Evolutionary conservation across 2,888 invertebrate genomes (phyloP).

Genomic region (Nematopogon swammerdamellus): DNA sequence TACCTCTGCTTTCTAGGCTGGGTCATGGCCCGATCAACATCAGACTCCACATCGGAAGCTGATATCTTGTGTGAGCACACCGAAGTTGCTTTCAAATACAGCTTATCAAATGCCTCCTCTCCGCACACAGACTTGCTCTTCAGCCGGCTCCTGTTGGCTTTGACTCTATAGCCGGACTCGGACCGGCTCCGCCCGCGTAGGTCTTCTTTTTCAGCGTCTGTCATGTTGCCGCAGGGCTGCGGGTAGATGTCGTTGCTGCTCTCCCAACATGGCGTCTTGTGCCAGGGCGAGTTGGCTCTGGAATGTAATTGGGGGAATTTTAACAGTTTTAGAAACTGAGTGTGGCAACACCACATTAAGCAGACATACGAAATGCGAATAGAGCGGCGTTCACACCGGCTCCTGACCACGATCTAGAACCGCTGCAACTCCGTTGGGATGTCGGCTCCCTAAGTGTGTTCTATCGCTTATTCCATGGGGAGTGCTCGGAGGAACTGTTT

Average conservation of each 20-base stretch:
- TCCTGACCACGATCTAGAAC: no score
- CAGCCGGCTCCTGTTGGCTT: constrained; percentile 23
- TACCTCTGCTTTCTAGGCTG: no score
- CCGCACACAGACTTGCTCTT: constrained; percentile 50
- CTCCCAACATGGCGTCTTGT: constrained; percentile 75
- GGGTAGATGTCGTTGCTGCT: constrained; percentile 79
- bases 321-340: no score
- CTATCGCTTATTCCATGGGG: no score
- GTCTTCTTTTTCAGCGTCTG: constrained; percentile 73
- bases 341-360: no score
- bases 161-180: constrained; percentile 61
- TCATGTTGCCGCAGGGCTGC: constrained; percentile 76
- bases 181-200: constrained; percentile 62
- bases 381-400: no score
- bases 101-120: constrained; percentile 68
- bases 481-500: no score
- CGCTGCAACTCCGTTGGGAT: no score
- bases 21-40: background rate
- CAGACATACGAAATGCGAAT: no score
- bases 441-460: no score
- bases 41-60: constrained; percentile 5
- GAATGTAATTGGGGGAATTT: constrained; percentile 26
- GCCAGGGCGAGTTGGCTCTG: constrained; percentile 47
- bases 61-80: constrained; percentile 17
- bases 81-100: constrained; percentile 61